Percentiles rank a stretch among this genome's conserved stretches.
Conservation (phyloP, 2,113 vertebrate genomes). For the Equus przewalskii region DNA sequence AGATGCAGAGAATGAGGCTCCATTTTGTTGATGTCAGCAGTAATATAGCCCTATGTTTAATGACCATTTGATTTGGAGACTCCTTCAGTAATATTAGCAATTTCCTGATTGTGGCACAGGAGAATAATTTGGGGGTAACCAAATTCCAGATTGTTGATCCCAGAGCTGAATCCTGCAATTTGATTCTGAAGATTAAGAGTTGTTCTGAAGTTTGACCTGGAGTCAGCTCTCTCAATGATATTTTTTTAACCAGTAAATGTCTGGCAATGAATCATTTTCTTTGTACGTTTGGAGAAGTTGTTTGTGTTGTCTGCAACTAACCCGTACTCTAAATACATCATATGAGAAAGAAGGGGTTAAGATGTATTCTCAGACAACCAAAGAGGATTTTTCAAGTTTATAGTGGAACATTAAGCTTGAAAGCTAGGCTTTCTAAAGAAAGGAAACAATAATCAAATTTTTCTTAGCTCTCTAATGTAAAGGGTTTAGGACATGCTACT, state of each 20-base stretch:
- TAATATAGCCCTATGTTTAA: background rate
- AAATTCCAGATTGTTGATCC: background rate
- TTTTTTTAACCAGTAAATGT: constrained; percentile 11
- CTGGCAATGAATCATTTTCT: background rate
- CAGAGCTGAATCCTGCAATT: background rate
- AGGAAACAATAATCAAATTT: background rate
- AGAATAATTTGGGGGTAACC: background rate
- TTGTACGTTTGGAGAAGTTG: background rate
- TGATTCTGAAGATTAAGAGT: background rate
- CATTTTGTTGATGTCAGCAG: background rate
- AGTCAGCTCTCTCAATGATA: background rate
- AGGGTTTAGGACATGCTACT: background rate
- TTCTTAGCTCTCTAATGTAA: background rate
- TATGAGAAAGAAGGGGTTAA: background rate
- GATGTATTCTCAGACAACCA: background rate
- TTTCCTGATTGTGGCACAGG: background rate
- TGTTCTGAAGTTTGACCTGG: background rate
- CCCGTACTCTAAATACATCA: background rate
- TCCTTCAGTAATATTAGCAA: background rate
- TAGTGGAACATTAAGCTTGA: background rate
- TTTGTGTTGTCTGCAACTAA: constrained; percentile 19
- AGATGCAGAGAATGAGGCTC: background rate
- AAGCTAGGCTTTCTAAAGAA: background rate
- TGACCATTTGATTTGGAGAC: background rate
- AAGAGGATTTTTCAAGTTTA: background rate